A percentile compares a stretch with the other conserved stretches of the same genome.
phyloP scores from a whole-genome alignment of 2,888 invertebrate genomes.

The Falcaria lacertinaria region DNA sequence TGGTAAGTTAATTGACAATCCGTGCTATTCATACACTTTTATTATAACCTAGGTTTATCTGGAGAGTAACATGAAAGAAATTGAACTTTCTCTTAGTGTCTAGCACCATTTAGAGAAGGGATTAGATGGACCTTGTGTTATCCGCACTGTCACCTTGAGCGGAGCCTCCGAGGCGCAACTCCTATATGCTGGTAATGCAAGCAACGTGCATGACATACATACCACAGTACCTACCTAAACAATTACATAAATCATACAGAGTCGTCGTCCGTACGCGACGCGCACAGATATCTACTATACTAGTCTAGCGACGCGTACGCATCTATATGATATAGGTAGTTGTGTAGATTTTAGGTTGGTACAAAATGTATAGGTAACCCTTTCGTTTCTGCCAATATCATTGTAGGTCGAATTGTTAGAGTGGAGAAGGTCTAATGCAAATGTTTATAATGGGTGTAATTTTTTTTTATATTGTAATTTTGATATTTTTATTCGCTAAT shows the following conservation, averaged over 20 bases:
- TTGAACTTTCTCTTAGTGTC: constrained; percentile 56
- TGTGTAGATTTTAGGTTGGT: too few relatives aligned
- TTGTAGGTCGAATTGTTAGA: too few relatives aligned
- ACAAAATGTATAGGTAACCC: too few relatives aligned
- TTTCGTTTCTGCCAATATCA: too few relatives aligned
- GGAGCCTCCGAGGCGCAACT: constrained; percentile 37
- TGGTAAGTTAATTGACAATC: not conserved
- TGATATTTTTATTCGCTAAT: too few relatives aligned
- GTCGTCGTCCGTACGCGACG: not conserved
- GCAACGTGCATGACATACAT: constrained; percentile 27
- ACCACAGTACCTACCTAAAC: too few relatives aligned
- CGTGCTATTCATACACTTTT: not conserved
- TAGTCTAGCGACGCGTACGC: too few relatives aligned
- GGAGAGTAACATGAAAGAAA: constrained; percentile 7
- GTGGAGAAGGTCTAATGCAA: too few relatives aligned
- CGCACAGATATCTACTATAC: not conserved
- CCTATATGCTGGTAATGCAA: constrained; percentile 14
- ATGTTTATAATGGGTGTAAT: too few relatives aligned
- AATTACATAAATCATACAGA: constrained; percentile 6
- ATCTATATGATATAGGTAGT: too few relatives aligned
- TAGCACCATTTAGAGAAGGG: constrained; percentile 53
- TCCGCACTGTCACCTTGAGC: constrained; percentile 51
- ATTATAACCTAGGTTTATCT: not conserved
- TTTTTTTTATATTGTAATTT: too few relatives aligned
- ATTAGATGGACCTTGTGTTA: constrained; percentile 62